Conservation (phyloP, 1,140 invertebrate genomes). For the Drosophila mayri region DNA sequence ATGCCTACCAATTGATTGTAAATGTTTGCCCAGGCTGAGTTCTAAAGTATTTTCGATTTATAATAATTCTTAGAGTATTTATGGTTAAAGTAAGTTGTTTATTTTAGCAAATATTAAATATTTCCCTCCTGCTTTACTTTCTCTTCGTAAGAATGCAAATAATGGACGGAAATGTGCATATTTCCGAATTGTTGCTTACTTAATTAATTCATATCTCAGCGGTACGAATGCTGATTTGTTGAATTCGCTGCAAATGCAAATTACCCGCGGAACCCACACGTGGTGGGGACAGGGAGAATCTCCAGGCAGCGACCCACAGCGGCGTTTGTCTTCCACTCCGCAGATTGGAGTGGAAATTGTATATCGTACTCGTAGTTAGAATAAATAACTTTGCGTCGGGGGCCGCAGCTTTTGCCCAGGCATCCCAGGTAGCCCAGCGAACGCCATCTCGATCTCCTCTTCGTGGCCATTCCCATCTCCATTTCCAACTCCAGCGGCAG, state of each 20-base stretch:
- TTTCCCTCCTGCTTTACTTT: not conserved
- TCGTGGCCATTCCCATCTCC: conserved; percentile 3
- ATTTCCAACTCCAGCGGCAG: not conserved
- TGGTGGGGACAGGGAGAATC: not conserved
- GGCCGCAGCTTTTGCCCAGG: conserved; percentile 57
- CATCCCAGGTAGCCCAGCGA: conserved; percentile 26
- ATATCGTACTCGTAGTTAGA: conserved; percentile 70
- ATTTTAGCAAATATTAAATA: not conserved
- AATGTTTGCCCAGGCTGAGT: conserved; percentile 61
- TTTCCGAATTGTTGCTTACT: conserved; percentile 11
- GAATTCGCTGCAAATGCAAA: conserved; percentile 65
- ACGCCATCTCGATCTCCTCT: not conserved
- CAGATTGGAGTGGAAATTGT: conserved; percentile 62
- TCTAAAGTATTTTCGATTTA: conserved; percentile 4
- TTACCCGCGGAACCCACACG: conserved; percentile 45
- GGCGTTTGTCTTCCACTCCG: conserved; percentile 56
- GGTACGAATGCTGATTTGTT: conserved; percentile 59
- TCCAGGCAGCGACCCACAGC: conserved; percentile 62
- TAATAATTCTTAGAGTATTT: not conserved
- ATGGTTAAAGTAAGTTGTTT: conserved; percentile 3
- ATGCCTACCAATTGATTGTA: conserved; percentile 68
- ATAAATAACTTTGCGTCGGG: conserved; percentile 67
- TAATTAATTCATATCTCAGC: conserved; percentile 70
- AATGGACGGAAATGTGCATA: conserved; percentile 13
- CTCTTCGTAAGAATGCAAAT: conserved; percentile 10